These are phyloP conservation scores for Drosophila nigrodunni DNA, from an alignment of 1,140 invertebrate genomes.

Conservation along the genomic window DNA sequence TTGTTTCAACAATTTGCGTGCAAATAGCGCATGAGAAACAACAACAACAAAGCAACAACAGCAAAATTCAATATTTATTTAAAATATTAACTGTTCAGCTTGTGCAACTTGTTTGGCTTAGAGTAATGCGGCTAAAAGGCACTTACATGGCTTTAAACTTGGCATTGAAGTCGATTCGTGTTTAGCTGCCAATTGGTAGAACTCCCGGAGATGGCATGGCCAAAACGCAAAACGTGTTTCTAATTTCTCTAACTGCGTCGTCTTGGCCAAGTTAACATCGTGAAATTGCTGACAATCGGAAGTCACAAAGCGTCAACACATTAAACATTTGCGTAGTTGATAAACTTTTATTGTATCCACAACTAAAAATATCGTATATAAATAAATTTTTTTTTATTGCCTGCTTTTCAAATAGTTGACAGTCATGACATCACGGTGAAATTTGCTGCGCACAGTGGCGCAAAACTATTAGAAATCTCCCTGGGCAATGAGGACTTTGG, in stretches of 20 bases:
- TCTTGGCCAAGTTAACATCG: slow-evolving; percentile 13
- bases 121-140: slow-evolving; percentile 23
- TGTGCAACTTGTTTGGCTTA: slow-evolving; percentile 13
- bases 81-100: slow-evolving; percentile 37
- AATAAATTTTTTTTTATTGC: slow-evolving; percentile 32
- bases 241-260: slow-evolving; percentile 1
- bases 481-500: no score
- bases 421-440: slow-evolving; percentile 67
- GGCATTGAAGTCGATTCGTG: slow-evolving; percentile 12
- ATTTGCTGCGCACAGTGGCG: slow-evolving; percentile 32
- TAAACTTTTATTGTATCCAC: slow-evolving; percentile 37
- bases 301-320: not conserved
- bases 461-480: not conserved
- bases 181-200: not conserved
- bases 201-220: not conserved
- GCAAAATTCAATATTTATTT: slow-evolving; percentile 46
- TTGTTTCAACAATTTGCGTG: slow-evolving; percentile 45
- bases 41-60: no score
- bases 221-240: not conserved
- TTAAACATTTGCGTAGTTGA: slow-evolving; percentile 18
- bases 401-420: slow-evolving; percentile 33
- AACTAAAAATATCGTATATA: not conserved
- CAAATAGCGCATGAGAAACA: no score
- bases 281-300: slow-evolving; percentile 25
- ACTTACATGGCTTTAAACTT: slow-evolving; percentile 22